These are phyloP conservation scores for Yponomeuta malinellus DNA, from an alignment of 2,888 invertebrate genomes.

Conservation along the genomic window DNA sequence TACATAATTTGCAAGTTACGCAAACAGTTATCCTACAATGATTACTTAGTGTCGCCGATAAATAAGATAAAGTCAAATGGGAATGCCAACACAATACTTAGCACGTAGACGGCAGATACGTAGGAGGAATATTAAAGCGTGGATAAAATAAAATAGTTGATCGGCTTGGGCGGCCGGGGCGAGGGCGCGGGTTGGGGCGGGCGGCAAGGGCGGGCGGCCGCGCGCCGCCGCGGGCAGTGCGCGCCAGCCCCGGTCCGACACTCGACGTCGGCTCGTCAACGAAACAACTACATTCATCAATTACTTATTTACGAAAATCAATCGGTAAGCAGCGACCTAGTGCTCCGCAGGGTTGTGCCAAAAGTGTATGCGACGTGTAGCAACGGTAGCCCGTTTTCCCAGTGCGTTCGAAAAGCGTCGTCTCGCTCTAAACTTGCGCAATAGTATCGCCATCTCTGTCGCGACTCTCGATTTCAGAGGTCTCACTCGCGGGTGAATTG, in stretches of 20 bases:
- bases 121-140: slow-evolving; percentile 1
- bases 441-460: slow-evolving; percentile 45
- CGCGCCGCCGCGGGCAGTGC: slow-evolving; percentile 54
- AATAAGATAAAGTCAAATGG: not conserved
- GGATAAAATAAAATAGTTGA: slow-evolving; percentile 15
- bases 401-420: slow-evolving; percentile 37
- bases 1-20: not conserved
- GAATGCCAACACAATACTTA: not conserved
- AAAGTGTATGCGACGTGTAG: slow-evolving; percentile 41
- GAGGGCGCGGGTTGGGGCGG: not conserved
- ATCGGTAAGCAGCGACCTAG: slow-evolving; percentile 66
- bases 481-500: slow-evolving; percentile 53
- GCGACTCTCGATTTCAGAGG: slow-evolving; percentile 32
- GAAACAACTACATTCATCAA: slow-evolving; percentile 63
- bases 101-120: not conserved
- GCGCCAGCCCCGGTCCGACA: slow-evolving; percentile 73
- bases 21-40: not conserved
- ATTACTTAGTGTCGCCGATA: not conserved
- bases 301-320: slow-evolving; percentile 57
- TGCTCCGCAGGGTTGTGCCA: slow-evolving; percentile 49
- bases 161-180: slow-evolving; percentile 13
- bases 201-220: slow-evolving; percentile 19
- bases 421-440: slow-evolving; percentile 57
- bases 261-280: slow-evolving; percentile 76
- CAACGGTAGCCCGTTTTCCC: slow-evolving; percentile 23